A percentile compares a stretch with the other conserved stretches of the same genome.
Evolutionary conservation across 2,888 invertebrate species (phyloP).

Genomic region (Crepidodera aurea): DNA sequence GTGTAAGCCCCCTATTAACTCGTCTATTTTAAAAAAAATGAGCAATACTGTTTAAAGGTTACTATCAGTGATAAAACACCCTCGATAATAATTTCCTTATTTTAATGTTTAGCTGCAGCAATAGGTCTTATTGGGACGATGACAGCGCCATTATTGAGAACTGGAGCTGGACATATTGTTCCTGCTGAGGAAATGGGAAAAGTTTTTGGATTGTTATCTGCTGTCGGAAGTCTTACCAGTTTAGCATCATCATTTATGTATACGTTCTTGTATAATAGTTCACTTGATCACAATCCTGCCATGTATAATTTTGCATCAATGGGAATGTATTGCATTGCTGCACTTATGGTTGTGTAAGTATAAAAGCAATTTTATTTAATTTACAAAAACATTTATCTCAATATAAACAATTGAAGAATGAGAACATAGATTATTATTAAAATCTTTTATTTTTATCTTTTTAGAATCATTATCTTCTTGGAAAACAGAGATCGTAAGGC

Average conservation of each 20-base stretch:
- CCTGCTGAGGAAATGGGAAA: conserved; percentile 5
- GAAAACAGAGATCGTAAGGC: too few species aligned
- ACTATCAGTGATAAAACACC: not conserved
- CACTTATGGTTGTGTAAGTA: not conserved
- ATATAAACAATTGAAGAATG: too few species aligned
- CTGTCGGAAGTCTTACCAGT: not conserved
- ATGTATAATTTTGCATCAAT: not conserved
- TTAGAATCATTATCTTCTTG: too few species aligned
- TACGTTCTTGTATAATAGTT: not conserved
- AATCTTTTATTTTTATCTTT: too few species aligned
- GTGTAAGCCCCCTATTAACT: too few species aligned
- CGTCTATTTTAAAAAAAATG: not conserved
- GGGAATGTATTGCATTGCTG: not conserved
- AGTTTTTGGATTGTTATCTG: not conserved
- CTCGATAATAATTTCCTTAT: not conserved
- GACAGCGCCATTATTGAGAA: not conserved
- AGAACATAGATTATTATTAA: too few species aligned
- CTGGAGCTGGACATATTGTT: not conserved
- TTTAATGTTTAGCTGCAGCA: not conserved
- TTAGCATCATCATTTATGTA: not conserved
- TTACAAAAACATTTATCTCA: not conserved
- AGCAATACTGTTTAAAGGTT: not conserved
- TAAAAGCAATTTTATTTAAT: not conserved
- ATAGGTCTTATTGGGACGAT: not conserved
- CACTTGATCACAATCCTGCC: not conserved